A percentile compares a stretch with the other conserved stretches of the same genome.
These are phyloP conservation scores for Malurus alboscapulatus DNA, from an alignment of 2,113 vertebrate genomes.

Conservation along the genomic window DNA sequence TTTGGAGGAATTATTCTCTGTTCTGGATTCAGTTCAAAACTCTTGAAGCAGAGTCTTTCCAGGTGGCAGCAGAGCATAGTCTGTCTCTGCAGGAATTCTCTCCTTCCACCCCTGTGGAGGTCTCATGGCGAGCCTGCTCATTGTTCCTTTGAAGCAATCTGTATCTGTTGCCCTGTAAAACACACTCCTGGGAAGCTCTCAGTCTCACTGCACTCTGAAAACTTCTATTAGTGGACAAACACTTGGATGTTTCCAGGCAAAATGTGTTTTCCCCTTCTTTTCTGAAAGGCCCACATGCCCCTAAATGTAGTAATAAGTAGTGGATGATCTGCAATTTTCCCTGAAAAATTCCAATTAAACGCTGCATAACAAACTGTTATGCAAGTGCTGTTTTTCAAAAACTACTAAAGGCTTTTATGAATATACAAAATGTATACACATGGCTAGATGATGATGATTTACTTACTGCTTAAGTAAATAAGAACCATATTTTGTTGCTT, in stretches of 20 bases:
- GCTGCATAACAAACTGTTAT: background rate
- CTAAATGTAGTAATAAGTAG: background rate
- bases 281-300: background rate
- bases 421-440: background rate
- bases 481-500: background rate
- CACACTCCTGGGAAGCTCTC: background rate
- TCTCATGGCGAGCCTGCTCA: rapidly evolving
- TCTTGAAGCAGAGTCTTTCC: background rate
- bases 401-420: background rate
- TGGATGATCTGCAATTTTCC: background rate
- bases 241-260: background rate
- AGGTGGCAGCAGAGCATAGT: background rate
- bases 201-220: background rate
- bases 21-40: background rate
- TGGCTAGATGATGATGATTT: background rate
- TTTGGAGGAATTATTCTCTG: background rate
- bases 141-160: background rate
- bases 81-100: background rate
- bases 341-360: background rate
- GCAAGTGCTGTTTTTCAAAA: background rate
- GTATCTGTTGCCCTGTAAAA: background rate
- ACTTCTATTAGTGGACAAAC: background rate
- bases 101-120: background rate
- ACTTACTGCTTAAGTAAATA: background rate
- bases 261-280: background rate